Conservation (phyloP, 2,113 vertebrate species). For the Hemiscyllium ocellatum region DNA sequence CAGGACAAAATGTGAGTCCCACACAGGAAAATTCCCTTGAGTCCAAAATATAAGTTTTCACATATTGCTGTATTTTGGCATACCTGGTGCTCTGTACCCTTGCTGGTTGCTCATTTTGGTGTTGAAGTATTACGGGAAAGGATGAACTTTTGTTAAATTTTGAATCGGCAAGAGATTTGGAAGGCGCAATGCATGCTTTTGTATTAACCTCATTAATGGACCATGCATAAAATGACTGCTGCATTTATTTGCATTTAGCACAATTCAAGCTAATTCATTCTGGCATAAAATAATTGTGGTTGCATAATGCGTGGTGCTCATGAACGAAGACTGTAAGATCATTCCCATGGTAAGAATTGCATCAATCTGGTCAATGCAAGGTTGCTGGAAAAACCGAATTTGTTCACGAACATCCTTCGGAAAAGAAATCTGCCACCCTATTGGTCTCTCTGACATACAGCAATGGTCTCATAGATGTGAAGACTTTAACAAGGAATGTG, state of each 20-base stretch:
- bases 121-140: neutral
- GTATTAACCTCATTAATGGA: neutral
- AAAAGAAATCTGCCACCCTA: too few relatives aligned
- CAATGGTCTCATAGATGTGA: too few relatives aligned
- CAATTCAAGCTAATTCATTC: neutral
- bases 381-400: neutral
- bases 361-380: neutral
- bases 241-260: neutral
- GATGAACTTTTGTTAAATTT: too few relatives aligned
- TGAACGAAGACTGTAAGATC: neutral
- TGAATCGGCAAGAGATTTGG: neutral
- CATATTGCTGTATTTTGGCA: neutral
- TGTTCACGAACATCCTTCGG: too few relatives aligned
- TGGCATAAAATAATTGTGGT: too few relatives aligned
- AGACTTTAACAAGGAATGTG: too few relatives aligned
- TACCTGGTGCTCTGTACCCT: neutral
- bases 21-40: neutral
- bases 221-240: neutral
- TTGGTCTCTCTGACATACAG: too few relatives aligned
- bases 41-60: neutral
- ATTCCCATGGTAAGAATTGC: neutral
- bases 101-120: neutral
- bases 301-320: neutral
- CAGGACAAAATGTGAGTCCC: too few relatives aligned
- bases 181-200: neutral